phyloP scores from a whole-genome alignment of 2,797 vertebrate species.

The Microchirus variegatus region DNA sequence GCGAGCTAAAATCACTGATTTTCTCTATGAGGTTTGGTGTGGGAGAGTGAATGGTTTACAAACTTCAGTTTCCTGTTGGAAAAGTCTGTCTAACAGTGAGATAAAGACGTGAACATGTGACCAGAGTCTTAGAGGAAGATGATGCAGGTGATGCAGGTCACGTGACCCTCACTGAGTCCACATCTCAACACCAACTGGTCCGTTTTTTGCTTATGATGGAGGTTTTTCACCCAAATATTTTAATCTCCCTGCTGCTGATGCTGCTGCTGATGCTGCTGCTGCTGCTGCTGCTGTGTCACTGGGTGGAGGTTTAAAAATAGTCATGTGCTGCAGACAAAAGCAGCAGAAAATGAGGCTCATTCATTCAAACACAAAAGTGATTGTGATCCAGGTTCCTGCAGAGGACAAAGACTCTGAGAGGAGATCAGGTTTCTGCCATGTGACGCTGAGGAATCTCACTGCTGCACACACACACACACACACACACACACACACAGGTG shows the following conservation, averaged over 20 bases:
- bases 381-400: conserved; percentile 51
- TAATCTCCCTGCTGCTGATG: neutral
- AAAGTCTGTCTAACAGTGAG: too few species aligned
- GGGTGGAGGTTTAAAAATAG: conserved; percentile 20
- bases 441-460: conserved; percentile 70
- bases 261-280: neutral
- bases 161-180: too few species aligned
- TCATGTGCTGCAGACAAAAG: neutral
- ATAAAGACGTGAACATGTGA: too few species aligned
- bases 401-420: conserved; percentile 58
- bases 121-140: too few species aligned
- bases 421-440: conserved; percentile 68
- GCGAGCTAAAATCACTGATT: too few species aligned
- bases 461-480: conserved; percentile 15
- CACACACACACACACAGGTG: neutral
- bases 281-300: neutral
- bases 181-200: too few species aligned
- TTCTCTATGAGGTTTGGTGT: too few species aligned
- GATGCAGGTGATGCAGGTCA: too few species aligned
- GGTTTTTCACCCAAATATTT: too few species aligned
- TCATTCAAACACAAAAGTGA: conserved; percentile 33
- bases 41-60: too few species aligned
- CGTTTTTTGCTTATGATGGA: too few species aligned
- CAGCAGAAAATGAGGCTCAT: conserved; percentile 23
- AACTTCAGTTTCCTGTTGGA: too few species aligned